Evolutionary conservation across 1,140 invertebrate genomes (phyloP).

Genomic region (Amyelois transitella): DNA sequence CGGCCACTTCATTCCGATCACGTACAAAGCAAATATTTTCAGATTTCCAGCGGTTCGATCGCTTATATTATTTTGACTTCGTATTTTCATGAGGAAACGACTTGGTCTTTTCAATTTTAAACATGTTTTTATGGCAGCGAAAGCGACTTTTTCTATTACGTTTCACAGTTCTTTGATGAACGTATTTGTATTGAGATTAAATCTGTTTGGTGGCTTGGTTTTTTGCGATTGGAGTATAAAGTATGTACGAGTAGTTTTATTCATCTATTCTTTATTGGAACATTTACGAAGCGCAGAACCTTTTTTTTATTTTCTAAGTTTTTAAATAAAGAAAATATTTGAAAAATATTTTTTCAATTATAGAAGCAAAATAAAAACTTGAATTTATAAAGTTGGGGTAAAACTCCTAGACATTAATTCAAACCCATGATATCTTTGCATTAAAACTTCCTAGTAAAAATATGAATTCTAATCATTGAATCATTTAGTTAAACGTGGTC

Average conservation of each 20-base stretch:
- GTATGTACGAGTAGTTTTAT: too few relatives aligned
- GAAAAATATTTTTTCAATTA: not conserved
- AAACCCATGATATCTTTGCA: too few relatives aligned
- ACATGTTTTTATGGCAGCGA: not conserved
- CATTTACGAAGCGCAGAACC: not conserved
- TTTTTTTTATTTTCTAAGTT: too few relatives aligned
- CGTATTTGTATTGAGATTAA: not conserved
- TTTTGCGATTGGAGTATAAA: too few relatives aligned
- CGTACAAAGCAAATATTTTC: slow-evolving; percentile 19
- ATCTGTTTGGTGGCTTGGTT: too few relatives aligned
- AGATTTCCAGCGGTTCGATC: slow-evolving; percentile 9
- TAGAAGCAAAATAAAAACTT: too few relatives aligned
- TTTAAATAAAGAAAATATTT: not conserved
- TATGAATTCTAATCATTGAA: too few relatives aligned
- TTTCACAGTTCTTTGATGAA: not conserved
- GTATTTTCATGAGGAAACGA: slow-evolving; percentile 12
- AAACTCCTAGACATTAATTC: too few relatives aligned
- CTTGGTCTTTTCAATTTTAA: slow-evolving; percentile 13
- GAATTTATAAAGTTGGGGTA: too few relatives aligned
- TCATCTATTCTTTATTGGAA: too few relatives aligned
- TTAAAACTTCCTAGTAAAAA: too few relatives aligned
- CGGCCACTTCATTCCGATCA: slow-evolving; percentile 9
- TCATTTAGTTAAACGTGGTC: too few relatives aligned
- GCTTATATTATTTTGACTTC: slow-evolving; percentile 14
- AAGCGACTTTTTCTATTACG: not conserved